A percentile compares a stretch with the other conserved stretches of the same genome.
Evolutionary conservation across 1,140 invertebrate genomes (phyloP).

Genomic region (Drosophila hydei): DNA sequence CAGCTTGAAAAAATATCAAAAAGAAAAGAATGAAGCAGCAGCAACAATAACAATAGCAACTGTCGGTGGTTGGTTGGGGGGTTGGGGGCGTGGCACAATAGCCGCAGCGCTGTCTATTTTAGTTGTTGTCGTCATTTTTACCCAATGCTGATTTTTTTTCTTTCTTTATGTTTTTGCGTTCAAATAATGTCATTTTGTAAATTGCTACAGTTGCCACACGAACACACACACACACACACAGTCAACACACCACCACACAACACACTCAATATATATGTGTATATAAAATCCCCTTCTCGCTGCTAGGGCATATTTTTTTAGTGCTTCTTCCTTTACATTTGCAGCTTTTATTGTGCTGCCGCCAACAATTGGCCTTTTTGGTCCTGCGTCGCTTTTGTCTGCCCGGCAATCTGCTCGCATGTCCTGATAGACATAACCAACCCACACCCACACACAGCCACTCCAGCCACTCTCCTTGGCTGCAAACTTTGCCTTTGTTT

Average conservation of each 20-base stretch:
- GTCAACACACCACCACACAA: background rate
- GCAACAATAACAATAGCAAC: constrained; percentile 50
- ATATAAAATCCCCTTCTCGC: background rate
- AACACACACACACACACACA: background rate
- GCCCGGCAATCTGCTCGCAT: constrained; percentile 10
- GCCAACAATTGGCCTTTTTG: constrained; percentile 74
- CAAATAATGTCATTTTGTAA: constrained; percentile 79
- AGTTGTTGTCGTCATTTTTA: constrained; percentile 74
- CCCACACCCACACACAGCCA: background rate
- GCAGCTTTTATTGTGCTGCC: constrained; percentile 47
- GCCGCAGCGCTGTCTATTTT: constrained; percentile 60
- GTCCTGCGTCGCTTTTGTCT: constrained; percentile 10
- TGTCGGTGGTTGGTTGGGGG: background rate
- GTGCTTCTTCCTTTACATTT: constrained; percentile 59
- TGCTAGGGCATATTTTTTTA: constrained; percentile 70
- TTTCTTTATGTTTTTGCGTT: constrained; percentile 71
- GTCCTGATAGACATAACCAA: background rate
- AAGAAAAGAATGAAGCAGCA: constrained; percentile 9
- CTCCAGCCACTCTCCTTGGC: background rate
- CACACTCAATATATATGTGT: background rate
- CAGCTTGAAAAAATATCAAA: constrained; percentile 26
- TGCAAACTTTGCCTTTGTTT: constrained; percentile 69
- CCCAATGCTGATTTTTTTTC: constrained; percentile 20
- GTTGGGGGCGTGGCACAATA: no score
- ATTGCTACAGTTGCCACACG: constrained; percentile 59